These are phyloP conservation scores for Scolopax mira DNA, from an alignment of 2,113 vertebrate genomes.

Conservation along the genomic window DNA sequence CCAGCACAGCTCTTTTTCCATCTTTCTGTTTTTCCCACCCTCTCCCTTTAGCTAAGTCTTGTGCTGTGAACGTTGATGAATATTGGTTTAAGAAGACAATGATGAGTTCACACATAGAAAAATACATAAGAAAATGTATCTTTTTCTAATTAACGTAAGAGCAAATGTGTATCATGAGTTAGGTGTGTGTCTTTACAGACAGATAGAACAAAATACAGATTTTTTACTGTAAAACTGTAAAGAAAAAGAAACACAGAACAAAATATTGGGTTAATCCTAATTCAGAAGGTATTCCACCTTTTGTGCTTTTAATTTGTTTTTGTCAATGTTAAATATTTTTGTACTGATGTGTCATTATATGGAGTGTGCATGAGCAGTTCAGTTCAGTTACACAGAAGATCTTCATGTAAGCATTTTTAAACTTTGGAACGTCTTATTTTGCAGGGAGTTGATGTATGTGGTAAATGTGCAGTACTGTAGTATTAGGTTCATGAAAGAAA, in stretches of 20 bases:
- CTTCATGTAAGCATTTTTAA: not conserved
- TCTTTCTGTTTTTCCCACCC: not conserved
- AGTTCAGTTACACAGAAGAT: not conserved
- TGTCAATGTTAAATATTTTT: accelerated
- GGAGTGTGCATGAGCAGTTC: not conserved
- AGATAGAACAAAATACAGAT: not conserved
- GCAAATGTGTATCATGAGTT: not conserved
- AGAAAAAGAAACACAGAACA: too few relatives aligned
- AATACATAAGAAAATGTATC: not conserved
- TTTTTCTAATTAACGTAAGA: not conserved
- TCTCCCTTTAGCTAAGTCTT: not conserved
- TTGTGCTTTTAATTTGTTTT: not conserved
- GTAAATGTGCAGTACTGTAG: not conserved
- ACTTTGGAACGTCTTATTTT: not conserved
- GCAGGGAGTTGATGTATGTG: not conserved
- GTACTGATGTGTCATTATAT: not conserved
- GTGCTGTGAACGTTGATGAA: not conserved
- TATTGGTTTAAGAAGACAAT: not conserved
- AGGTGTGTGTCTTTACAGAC: not conserved
- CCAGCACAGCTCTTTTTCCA: not conserved
- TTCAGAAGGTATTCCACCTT: not conserved
- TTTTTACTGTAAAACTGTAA: too few relatives aligned
- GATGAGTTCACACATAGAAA: not conserved
- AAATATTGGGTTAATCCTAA: not conserved
- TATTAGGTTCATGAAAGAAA: not conserved